Base-by-base conservation (phyloP, 37 sponge, comb jelly and placozoan genomes). In the Beroe ovata region DNA sequence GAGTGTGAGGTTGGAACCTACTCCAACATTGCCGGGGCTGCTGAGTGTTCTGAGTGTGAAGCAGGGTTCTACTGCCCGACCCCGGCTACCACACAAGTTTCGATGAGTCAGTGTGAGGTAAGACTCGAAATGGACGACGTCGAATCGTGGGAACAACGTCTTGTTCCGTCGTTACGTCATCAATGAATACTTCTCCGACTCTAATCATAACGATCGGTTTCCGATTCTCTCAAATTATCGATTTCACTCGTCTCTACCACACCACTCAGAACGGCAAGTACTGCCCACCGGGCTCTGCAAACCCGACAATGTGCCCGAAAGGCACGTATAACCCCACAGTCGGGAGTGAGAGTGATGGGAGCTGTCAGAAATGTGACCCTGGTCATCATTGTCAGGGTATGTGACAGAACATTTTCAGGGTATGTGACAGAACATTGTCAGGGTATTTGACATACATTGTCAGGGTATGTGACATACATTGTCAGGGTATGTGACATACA, bases 51-150 rank as follows among this genome's bases (percentile, higher is more conserved):
- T 6, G 39, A 89, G 4, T 90, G 91, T 26, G n/a, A 29, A 8
- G 64, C 88, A 26, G 91, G 91, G 1, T 38, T 19, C 19, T 90
- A 89, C 30, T 90, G 91, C 39, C 38, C 23, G 0, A 84, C 40
- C n/a, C 62, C 88, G 19, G 91, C 88, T 42, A 77, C 84, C 47
- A 77, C 26, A 42, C 26, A 36, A 21, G 54, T 42, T 3, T 40
- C 84, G 1, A 77, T 42, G 18, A 66, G 30, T 1, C 69, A 66
- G 28, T 77, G 84, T 77, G 84, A 42, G 47, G 84, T 77, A 71
- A 71, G 71, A 3, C n/a, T n/a, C n/a, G n/a, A n/a, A n/a, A n/a
- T n/a, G n/a, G n/a, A n/a, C n/a, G n/a, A n/a, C n/a, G n/a, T n/a
- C n/a, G n/a, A n/a, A n/a, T n/a, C n/a, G n/a, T n/a, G n/a, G n/a